These are phyloP conservation scores for Scaptomyza montana DNA, from an alignment of 1,140 invertebrate species.

Conservation along the genomic window DNA sequence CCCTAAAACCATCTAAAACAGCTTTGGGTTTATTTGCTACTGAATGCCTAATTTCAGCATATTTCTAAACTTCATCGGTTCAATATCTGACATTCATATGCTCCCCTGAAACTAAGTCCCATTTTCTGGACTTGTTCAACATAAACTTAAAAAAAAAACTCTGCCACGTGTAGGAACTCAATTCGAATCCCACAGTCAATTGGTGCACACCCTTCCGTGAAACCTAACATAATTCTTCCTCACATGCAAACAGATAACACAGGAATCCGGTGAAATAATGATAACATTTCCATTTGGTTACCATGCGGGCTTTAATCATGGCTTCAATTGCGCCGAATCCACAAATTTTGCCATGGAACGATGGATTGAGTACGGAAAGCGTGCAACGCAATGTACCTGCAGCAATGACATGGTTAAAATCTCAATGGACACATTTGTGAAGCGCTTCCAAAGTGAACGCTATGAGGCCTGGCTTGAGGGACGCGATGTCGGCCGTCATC, in stretches of 20 bases:
- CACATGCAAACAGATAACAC: slow-evolving; percentile 89
- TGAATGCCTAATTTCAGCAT: too few relatives aligned
- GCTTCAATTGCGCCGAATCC: slow-evolving; percentile 99
- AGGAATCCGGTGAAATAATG: slow-evolving; percentile 98
- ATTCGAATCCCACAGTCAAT: too few relatives aligned
- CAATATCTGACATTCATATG: too few relatives aligned
- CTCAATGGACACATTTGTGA: slow-evolving; percentile 98
- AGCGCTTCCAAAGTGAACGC: slow-evolving; percentile 95
- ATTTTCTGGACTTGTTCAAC: too few relatives aligned
- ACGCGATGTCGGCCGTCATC: slow-evolving; percentile 95
- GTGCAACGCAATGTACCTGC: slow-evolving; percentile 93
- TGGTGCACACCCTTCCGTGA: too few relatives aligned
- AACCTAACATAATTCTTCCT: too few relatives aligned
- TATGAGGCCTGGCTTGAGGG: slow-evolving; percentile 88
- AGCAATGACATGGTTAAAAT: slow-evolving; percentile 97
- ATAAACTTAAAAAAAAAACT: too few relatives aligned
- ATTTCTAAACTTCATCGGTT: too few relatives aligned
- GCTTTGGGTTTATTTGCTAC: too few relatives aligned
- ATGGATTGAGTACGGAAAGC: slow-evolving; percentile 99
- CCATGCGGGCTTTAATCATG: slow-evolving; percentile 98
- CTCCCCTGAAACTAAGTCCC: too few relatives aligned
- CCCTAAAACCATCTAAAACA: too few relatives aligned
- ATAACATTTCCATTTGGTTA: slow-evolving; percentile 99
- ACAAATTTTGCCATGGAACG: slow-evolving; percentile 98
- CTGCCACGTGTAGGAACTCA: too few relatives aligned